Evolutionary conservation across 2,797 vertebrate species (phyloP).

Genomic region (Cuniculus paca): DNA sequence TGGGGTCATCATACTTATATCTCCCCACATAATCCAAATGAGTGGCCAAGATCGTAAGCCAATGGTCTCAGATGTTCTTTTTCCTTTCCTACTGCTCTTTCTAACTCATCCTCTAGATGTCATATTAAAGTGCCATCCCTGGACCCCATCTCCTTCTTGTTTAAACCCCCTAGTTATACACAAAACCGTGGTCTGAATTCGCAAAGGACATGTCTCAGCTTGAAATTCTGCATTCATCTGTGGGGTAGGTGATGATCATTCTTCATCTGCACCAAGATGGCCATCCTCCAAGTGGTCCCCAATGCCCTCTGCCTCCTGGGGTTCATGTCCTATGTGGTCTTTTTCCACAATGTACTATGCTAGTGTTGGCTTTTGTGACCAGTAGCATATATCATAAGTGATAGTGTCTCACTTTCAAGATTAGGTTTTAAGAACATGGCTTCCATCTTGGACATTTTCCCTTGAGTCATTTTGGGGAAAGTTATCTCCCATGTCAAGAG

Average conservation of each 20-base stretch:
- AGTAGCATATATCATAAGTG: not conserved
- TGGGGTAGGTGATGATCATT: not conserved
- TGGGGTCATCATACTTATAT: not conserved
- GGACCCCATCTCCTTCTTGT: not conserved
- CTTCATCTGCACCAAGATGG: too few relatives aligned
- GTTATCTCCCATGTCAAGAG: not conserved
- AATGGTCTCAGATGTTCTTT: not conserved
- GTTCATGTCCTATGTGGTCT: not conserved
- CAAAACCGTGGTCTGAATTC: not conserved
- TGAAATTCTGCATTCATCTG: too few relatives aligned
- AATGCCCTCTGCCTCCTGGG: not conserved
- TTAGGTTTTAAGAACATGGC: not conserved
- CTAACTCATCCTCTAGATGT: not conserved
- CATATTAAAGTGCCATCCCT: not conserved
- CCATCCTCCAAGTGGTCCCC: not conserved
- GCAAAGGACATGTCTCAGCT: not conserved
- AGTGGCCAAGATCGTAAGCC: not conserved
- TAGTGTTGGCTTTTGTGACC: not conserved
- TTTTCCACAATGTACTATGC: not conserved
- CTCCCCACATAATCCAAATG: not conserved
- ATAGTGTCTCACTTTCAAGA: not conserved
- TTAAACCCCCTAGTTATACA: too few relatives aligned
- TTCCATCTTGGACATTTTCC: not conserved
- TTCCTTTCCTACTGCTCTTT: not conserved
- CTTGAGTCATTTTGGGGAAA: not conserved